A percentile compares a stretch with the other conserved stretches of the same genome.
Evolutionary conservation across 2,113 vertebrate genomes (phyloP).

Genomic region (Grammomys surdaster): DNA sequence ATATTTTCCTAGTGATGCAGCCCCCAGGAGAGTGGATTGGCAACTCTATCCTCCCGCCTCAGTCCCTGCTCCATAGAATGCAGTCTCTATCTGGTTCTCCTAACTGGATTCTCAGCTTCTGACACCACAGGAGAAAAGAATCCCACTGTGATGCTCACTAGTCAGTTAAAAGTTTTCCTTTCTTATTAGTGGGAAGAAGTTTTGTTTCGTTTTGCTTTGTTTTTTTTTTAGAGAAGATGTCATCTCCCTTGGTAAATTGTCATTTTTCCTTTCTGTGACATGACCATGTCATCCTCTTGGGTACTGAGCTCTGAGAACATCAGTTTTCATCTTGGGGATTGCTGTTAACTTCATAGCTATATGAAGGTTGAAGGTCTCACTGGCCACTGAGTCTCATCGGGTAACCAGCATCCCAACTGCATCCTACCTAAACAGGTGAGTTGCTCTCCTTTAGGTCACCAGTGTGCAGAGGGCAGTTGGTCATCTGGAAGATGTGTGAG

Average conservation of each 20-base stretch:
- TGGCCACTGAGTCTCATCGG: not conserved
- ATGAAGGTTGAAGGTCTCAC: too few relatives aligned
- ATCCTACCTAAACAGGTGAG: not conserved
- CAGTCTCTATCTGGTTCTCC: not conserved
- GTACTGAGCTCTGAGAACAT: not conserved
- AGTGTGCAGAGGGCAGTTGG: not conserved
- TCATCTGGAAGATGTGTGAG: not conserved
- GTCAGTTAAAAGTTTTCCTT: not conserved
- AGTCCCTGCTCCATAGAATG: not conserved
- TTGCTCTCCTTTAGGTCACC: not conserved
- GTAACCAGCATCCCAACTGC: not conserved
- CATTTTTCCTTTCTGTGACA: not conserved
- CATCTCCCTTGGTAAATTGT: not conserved
- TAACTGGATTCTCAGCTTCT: not conserved
- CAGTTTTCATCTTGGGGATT: not conserved
- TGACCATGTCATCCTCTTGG: not conserved
- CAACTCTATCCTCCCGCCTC: not conserved
- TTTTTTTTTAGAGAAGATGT: not conserved
- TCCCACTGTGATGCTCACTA: not conserved
- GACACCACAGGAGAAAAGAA: not conserved
- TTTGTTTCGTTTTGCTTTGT: not conserved
- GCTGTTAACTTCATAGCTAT: not conserved
- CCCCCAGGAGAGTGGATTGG: not conserved
- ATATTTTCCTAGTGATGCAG: not conserved
- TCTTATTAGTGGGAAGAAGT: not conserved